Percentiles rank a stretch among this genome's conserved stretches.
phyloP scores from a whole-genome alignment of 2,113 vertebrate species.

The Pteronura brasiliensis region DNA sequence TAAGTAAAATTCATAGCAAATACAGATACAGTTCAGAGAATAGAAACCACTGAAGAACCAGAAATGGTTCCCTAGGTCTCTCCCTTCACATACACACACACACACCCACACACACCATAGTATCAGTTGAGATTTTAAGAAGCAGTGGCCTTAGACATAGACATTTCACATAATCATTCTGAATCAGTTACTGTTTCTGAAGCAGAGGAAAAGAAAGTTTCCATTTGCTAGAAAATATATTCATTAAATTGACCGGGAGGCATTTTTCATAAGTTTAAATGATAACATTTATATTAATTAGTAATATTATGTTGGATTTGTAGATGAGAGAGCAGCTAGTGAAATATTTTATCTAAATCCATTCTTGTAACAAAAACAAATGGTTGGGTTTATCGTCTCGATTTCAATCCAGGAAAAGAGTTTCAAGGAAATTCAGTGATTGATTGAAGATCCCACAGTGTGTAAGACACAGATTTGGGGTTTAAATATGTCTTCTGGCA shows the following conservation, averaged over 20 bases:
- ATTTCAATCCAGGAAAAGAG: background rate
- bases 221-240: background rate
- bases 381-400: background rate
- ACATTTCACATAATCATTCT: background rate
- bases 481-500: background rate
- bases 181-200: background rate
- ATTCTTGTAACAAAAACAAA: conserved; percentile 9
- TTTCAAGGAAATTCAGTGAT: background rate
- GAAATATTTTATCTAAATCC: background rate
- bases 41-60: background rate
- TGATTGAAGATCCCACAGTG: background rate
- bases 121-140: background rate
- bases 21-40: background rate
- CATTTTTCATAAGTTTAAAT: background rate
- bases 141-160: background rate
- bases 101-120: background rate
- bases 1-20: background rate
- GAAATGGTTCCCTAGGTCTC: background rate
- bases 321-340: background rate
- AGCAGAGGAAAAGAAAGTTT: background rate
- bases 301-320: background rate
- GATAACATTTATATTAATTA: background rate
- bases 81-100: too few species aligned
- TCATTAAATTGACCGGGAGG: background rate
- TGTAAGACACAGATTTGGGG: background rate